Evolutionary conservation across 2,113 vertebrate species (phyloP), one percentile per base, ranked within the genome.

Genomic region (Eubucco bourcierii): DNA sequence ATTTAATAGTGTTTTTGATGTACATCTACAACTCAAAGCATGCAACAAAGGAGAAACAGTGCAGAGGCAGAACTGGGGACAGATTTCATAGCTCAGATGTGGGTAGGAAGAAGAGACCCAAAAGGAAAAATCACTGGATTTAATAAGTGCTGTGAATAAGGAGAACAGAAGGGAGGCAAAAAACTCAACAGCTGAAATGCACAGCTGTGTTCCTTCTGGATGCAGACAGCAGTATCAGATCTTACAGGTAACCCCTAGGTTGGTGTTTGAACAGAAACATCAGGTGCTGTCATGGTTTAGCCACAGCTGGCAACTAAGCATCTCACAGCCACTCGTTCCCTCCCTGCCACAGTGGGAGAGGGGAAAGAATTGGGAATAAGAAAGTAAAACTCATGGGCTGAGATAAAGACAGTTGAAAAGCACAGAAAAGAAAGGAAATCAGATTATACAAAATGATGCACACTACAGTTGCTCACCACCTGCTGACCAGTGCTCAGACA

Each of bases 11-110:
- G 20, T 59, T 94, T 74, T 64, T 70, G 52, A 60, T 0, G 0
- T 33, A 33, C 0, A 0, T 50, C n/a, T 77, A 21, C 52, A 47
- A 25, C 4, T 10, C 0, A 1, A 66, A 70, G 25, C 10, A 46
- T 53, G 33, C 41, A 74, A 4, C 33, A 59, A 47, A 0, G 4
- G 46, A 78, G 50, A 59, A 80, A 44, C 4, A 13, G 34, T 12
- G 67, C 1, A 1, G 44, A n/a, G 31, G 8, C 19, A 84, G 52
- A 76, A 46, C 39, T 46, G 60, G 60, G 33, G 7, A 31, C 13
- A 31, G 19, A 7, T 79, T 92, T 90, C 39, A 23, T 7, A 67
- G 80, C n/a, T 77, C 1, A 5, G 24, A 12, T 1, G 8, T 76
- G 12, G 29, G 4, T 78, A 19, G 5, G 5, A 44, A 75, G 47